Percentiles rank a stretch among this genome's conserved stretches.
These are phyloP conservation scores for Apogon hyalosoma DNA, from an alignment of 2,797 vertebrate genomes.

Conservation along the genomic window DNA sequence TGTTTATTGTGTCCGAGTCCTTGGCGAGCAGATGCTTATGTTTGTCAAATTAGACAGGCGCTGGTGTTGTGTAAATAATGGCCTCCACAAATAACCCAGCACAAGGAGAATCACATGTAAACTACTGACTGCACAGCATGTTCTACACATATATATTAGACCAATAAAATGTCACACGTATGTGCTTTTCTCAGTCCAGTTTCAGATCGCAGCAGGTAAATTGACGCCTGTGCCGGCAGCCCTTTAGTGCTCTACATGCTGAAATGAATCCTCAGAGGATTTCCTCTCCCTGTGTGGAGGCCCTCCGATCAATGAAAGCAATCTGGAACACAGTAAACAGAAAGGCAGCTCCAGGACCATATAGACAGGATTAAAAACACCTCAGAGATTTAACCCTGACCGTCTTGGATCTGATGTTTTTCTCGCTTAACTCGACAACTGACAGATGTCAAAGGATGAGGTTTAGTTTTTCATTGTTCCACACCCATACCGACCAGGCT, in stretches of 20 bases:
- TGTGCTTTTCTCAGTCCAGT: constrained; percentile 11
- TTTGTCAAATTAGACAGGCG: constrained; percentile 38
- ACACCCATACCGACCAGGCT: neutral
- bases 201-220: constrained; percentile 34
- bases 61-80: constrained; percentile 12
- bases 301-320: constrained; percentile 80
- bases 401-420: neutral
- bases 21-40: constrained; percentile 23
- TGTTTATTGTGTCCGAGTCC: constrained; percentile 25
- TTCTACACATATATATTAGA: neutral
- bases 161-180: constrained; percentile 16
- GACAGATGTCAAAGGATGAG: constrained; percentile 22
- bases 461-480: constrained; percentile 1
- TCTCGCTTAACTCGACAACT: neutral
- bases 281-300: constrained; percentile 47
- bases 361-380: constrained; percentile 23
- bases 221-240: constrained; percentile 39
- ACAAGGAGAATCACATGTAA: neutral
- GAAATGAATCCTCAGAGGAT: constrained; percentile 69
- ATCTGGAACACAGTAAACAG: constrained; percentile 77
- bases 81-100: neutral
- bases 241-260: constrained; percentile 27
- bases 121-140: neutral
- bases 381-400: constrained; percentile 25
- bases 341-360: constrained; percentile 43